A percentile compares a stretch with the other conserved stretches of the same genome.
Conservation (phyloP, 2,113 vertebrate genomes). For the Addax nasomaculatus region DNA sequence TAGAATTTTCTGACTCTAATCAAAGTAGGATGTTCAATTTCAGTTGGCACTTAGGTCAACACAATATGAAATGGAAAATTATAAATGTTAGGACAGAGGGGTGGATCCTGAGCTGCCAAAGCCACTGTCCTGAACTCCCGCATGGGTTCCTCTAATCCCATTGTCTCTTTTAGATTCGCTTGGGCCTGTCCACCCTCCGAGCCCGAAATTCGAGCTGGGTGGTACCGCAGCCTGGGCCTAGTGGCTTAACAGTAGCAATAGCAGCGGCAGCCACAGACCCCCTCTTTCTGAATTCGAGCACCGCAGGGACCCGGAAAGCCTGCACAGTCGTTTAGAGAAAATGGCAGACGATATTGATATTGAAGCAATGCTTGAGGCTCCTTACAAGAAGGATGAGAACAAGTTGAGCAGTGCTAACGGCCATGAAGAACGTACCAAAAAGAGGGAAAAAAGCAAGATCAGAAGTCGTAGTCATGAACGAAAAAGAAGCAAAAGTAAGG, state of each 20-base stretch:
- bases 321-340: slow-evolving; percentile 80
- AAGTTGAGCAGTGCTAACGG: slow-evolving; percentile 93
- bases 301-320: slow-evolving; percentile 43
- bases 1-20: slow-evolving; percentile 10
- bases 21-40: neutral
- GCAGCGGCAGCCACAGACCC: neutral
- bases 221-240: slow-evolving; percentile 69
- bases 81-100: neutral
- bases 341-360: slow-evolving; percentile 99
- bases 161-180: slow-evolving; percentile 71
- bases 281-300: neutral
- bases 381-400: slow-evolving; percentile 97
- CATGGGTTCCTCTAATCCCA: slow-evolving; percentile 59
- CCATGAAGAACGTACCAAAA: slow-evolving; percentile 94
- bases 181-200: slow-evolving; percentile 53
- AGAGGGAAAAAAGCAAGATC: slow-evolving; percentile 95
- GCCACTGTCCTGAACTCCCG: slow-evolving; percentile 34
- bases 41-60: neutral
- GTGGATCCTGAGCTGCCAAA: slow-evolving; percentile 56
- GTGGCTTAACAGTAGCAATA: slow-evolving; percentile 47
- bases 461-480: slow-evolving; percentile 91
- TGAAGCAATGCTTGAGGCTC: slow-evolving; percentile 99
- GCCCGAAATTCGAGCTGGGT: slow-evolving; percentile 65
- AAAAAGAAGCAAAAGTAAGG: slow-evolving; percentile 91
- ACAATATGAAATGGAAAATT: neutral